Evolutionary conservation across 2,888 invertebrate genomes (phyloP).

Genomic region (Malthinus seriepunctatus): DNA sequence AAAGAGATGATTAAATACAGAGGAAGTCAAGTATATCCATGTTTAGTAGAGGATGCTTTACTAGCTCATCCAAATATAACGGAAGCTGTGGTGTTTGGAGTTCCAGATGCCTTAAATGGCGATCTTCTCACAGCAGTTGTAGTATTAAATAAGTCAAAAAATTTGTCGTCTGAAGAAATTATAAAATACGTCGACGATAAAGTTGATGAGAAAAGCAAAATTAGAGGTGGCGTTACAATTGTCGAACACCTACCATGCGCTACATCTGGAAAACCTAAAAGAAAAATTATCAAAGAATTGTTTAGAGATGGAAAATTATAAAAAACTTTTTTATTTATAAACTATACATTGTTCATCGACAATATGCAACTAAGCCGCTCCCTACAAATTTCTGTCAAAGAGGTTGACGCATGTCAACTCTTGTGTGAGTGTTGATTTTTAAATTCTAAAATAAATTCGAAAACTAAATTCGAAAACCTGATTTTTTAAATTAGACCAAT

Average conservation of each 20-base stretch:
- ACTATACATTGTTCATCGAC: too few species aligned
- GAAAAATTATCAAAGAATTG: too few species aligned
- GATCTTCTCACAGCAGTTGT: slow-evolving; percentile 67
- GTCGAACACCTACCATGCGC: slow-evolving; percentile 29
- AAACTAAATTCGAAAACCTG: too few species aligned
- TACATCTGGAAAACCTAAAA: slow-evolving; percentile 21
- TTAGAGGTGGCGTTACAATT: slow-evolving; percentile 33
- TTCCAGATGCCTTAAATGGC: slow-evolving; percentile 68
- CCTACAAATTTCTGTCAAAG: too few species aligned
- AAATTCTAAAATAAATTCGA: too few species aligned
- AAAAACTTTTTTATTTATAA: too few species aligned
- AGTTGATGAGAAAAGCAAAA: slow-evolving; percentile 31
- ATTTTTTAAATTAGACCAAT: too few species aligned
- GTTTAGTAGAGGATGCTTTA: slow-evolving; percentile 74
- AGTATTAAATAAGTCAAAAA: background rate
- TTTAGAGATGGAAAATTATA: too few species aligned
- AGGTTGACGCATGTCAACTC: too few species aligned
- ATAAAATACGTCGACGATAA: slow-evolving; percentile 28
- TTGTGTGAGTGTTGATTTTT: too few species aligned
- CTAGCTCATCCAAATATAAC: slow-evolving; percentile 70
- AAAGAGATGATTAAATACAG: slow-evolving; percentile 57
- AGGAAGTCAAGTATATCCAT: slow-evolving; percentile 66
- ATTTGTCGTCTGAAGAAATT: slow-evolving; percentile 15
- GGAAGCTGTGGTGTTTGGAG: slow-evolving; percentile 81
- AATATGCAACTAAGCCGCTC: too few species aligned